Evolutionary conservation across 2,113 vertebrate species (phyloP).

Genomic region (Dunckerocampus dactyliophorus): DNA sequence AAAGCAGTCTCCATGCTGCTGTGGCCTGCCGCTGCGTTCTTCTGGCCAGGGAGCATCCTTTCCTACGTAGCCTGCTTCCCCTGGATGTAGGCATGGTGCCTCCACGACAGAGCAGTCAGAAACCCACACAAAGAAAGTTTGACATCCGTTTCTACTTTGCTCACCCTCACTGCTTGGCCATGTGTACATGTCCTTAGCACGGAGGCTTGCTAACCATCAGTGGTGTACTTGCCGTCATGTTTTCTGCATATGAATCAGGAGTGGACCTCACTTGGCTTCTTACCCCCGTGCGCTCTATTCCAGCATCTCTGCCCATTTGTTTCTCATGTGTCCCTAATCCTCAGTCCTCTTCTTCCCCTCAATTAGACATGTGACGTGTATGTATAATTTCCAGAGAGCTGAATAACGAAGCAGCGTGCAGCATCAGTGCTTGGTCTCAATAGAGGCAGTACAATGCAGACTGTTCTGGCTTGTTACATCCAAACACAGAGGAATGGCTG

Average conservation of each 20-base stretch:
- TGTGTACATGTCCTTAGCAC: constrained; percentile 22
- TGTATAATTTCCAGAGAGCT: constrained; percentile 52
- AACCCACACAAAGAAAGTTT: neutral
- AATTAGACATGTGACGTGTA: constrained; percentile 29
- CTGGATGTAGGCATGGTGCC: constrained; percentile 68
- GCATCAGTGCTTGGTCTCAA: constrained; percentile 55
- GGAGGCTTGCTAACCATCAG: constrained; percentile 18
- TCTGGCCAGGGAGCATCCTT: constrained; percentile 70
- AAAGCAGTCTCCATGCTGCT: constrained; percentile 71
- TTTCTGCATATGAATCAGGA: constrained; percentile 55
- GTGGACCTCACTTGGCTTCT: constrained; percentile 14
- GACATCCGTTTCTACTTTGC: constrained; percentile 7
- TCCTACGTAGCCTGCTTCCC: constrained; percentile 66
- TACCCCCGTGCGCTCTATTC: constrained; percentile 8
- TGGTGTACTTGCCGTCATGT: constrained; percentile 33
- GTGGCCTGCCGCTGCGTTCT: constrained; percentile 72
- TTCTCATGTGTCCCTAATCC: constrained; percentile 14
- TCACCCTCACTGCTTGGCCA: neutral
- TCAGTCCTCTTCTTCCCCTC: constrained; percentile 18
- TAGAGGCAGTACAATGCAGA: constrained; percentile 66
- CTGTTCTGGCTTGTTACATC: constrained; percentile 67
- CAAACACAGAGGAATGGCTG: constrained; percentile 66
- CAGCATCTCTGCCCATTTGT: constrained; percentile 23
- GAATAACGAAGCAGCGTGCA: constrained; percentile 45
- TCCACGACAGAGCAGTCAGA: neutral